A percentile compares a stretch with the other conserved stretches of the same genome.
These are phyloP conservation scores for Palythoa grandiflora DNA, from an alignment of 92 coral and sea anemone species.

Conservation along the genomic window DNA sequence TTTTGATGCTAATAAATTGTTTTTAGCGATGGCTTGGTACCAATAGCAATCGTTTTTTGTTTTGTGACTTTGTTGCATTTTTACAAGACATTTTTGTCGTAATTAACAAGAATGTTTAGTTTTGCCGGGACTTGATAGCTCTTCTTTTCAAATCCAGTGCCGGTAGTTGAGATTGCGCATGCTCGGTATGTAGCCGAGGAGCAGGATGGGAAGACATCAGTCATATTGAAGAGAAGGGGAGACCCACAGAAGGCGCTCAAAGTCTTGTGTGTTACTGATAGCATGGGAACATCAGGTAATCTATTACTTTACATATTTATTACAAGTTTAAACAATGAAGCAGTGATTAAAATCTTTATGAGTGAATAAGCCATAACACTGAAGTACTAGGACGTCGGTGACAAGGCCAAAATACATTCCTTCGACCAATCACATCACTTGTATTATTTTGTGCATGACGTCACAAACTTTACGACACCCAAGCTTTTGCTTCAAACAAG, in stretches of 20 bases:
- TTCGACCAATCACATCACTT: no score
- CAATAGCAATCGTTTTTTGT: no score
- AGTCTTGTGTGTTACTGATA: slow-evolving; percentile 26
- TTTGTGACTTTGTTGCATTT: not conserved
- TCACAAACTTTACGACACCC: no score
- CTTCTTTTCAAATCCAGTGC: not conserved
- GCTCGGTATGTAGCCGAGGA: slow-evolving; percentile 30
- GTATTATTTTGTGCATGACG: no score
- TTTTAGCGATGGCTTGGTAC: not conserved
- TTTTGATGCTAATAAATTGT: not conserved
- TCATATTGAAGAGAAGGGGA: slow-evolving; percentile 8
- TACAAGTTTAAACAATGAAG: not conserved
- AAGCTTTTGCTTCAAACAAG: no score
- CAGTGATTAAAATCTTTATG: no score
- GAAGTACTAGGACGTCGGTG: no score
- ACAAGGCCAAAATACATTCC: no score
- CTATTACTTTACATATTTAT: not conserved
- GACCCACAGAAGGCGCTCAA: not conserved
- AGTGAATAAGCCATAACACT: no score
- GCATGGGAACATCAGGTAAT: not conserved
- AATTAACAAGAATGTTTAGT: not conserved
- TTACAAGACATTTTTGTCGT: not conserved
- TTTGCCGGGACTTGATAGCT: not conserved
- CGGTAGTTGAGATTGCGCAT: slow-evolving; percentile 27
- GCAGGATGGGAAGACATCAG: slow-evolving; percentile 3